Base-by-base conservation (phyloP, 2,888 invertebrate species). In the Euzophera pinguis region DNA sequence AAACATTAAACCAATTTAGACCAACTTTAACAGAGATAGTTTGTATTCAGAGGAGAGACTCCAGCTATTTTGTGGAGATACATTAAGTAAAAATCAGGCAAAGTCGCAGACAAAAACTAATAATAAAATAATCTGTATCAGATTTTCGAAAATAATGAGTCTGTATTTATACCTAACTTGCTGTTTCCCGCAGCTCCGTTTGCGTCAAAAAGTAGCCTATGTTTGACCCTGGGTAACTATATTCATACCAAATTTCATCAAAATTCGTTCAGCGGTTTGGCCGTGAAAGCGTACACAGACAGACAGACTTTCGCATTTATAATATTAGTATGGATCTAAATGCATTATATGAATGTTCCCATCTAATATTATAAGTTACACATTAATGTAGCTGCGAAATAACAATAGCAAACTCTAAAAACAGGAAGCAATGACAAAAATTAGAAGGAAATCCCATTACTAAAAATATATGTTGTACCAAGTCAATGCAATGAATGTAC, bases 361-460 rank as follows among this genome's bases (percentile, higher is more conserved):
- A n/a, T n/a, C n/a, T n/a, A n/a, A n/a, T n/a, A n/a, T n/a, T n/a
- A n/a, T n/a, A n/a, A n/a, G 37, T 13, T 1, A 38, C 37, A 13
- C 37, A 38, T 13, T 6, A 6, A n/a, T 22, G 22, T 22, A 22
- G 2, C 22, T 22, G 22, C 43, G 3, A 27, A 16, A 34, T 14
- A 38, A 27, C 48, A 48, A 38, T 38, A 37, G 9, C 7, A 37
- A 38, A 37, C 62, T 69, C 71, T 73, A 73, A 65, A 57, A 62
- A 73, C 80, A 77, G 81, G 80, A 81, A 73, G 69, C 65, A 63
- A 63, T 65, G 59, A 60, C 64, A 64, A 68, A 68, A 73, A 71
- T 70, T 71, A 74, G 70, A 68, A 80, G 80, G 81, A 78, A 75
- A 77, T 81, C 78, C 78, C 68, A 73, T 71, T 59, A 59, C 75